Conservation (phyloP, 2,797 vertebrate species). For the Lophius americanus region DNA sequence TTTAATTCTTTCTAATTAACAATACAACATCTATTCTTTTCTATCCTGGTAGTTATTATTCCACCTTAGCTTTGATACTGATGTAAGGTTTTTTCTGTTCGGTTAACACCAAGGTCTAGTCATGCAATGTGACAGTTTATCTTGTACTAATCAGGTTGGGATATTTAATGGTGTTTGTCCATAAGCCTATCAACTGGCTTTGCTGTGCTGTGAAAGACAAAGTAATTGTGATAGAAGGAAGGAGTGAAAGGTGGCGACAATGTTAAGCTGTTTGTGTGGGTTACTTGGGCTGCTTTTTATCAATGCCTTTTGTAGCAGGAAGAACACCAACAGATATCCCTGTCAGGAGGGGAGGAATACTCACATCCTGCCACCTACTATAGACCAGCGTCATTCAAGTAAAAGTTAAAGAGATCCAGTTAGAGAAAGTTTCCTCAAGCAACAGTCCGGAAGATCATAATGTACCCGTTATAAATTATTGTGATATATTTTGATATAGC, state of each 20-base stretch:
- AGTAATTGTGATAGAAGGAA: constrained; percentile 36
- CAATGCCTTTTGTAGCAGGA: constrained; percentile 46
- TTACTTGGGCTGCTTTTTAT: constrained; percentile 33
- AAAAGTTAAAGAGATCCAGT: too few species aligned
- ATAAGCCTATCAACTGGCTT: constrained; percentile 74
- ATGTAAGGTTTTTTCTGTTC: constrained; percentile 20
- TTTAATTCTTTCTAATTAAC: constrained; percentile 15
- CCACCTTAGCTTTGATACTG: constrained; percentile 19
- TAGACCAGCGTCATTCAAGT: background rate
- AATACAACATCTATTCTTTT: background rate
- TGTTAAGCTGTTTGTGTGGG: constrained; percentile 51
- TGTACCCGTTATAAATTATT: too few species aligned
- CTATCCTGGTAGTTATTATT: constrained; percentile 1
- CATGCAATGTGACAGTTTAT: constrained; percentile 42
- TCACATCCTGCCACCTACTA: constrained; percentile 22
- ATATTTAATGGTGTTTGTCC: constrained; percentile 70
- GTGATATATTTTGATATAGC: too few species aligned
- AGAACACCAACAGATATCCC: constrained; percentile 67
- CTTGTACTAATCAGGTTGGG: constrained; percentile 64
- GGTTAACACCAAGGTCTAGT: constrained; percentile 32
- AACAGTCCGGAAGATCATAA: too few species aligned
- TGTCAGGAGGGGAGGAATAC: constrained; percentile 47
- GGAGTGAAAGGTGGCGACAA: constrained; percentile 27
- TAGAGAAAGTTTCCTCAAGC: too few species aligned
- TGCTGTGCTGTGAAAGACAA: constrained; percentile 47